These are phyloP conservation scores for Synanceia verrucosa DNA, from an alignment of 2,797 vertebrate genomes.

Conservation along the genomic window DNA sequence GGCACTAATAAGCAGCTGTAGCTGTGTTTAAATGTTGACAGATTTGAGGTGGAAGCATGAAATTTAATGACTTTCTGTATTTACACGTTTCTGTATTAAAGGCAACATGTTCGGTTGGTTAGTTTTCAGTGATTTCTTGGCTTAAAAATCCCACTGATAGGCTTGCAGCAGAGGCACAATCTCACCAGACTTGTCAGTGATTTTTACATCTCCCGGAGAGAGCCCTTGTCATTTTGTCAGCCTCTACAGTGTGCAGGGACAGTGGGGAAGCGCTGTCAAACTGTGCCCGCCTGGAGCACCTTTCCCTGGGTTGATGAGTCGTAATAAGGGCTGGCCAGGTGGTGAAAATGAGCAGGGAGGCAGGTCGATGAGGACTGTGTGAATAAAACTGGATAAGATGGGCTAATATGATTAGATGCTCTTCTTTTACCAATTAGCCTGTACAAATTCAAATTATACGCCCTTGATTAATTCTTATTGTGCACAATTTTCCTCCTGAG, in stretches of 20 bases:
- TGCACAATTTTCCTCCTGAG: neutral
- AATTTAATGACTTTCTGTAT: neutral
- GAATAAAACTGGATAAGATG: too few species aligned
- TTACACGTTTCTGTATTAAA: slow-evolving; percentile 25
- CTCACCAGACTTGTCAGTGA: slow-evolving; percentile 60
- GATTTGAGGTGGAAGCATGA: neutral
- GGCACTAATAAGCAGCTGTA: neutral
- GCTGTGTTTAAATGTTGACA: neutral
- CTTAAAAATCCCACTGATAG: slow-evolving; percentile 28
- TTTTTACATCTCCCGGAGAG: slow-evolving; percentile 54
- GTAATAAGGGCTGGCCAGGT: slow-evolving; percentile 69
- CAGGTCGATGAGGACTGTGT: neutral
- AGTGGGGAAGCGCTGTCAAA: slow-evolving; percentile 71
- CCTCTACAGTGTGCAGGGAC: slow-evolving; percentile 66
- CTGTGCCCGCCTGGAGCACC: slow-evolving; percentile 55
- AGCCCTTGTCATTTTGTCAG: slow-evolving; percentile 72
- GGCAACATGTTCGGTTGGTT: slow-evolving; percentile 16
- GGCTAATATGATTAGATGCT: too few species aligned
- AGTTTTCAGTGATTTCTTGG: slow-evolving; percentile 29
- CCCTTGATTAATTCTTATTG: neutral
- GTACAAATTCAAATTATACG: slow-evolving; percentile 3
- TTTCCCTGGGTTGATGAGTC: slow-evolving; percentile 69
- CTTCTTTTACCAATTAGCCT: slow-evolving; percentile 13
- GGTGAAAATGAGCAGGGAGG: slow-evolving; percentile 48
- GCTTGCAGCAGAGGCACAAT: slow-evolving; percentile 36